Base-by-base conservation (phyloP, 2,797 vertebrate genomes). In the Sitta carolinensis region DNA sequence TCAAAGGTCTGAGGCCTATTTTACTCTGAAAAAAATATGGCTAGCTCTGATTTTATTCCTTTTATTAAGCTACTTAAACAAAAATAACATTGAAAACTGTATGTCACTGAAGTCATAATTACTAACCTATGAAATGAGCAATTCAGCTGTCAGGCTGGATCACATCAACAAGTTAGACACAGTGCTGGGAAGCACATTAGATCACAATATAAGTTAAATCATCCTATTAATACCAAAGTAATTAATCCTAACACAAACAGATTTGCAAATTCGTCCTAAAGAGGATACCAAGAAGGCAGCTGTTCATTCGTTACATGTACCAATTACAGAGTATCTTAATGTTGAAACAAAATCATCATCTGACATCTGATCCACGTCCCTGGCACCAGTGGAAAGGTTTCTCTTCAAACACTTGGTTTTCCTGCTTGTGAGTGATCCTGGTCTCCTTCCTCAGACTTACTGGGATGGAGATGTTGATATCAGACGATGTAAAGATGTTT, bases 81-180 rank as follows among this genome's bases (percentile, higher is more conserved):
- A 87, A 94, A 94, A 90, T 50, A 91, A 70, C 90, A 82, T 70
- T 84, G 72, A 90, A 89, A 89, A 89, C 47, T 51, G 7, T 67
- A 36, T 90, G 86, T 58, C 75, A 74, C 52, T 26, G 61, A 85
- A 96, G 75, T 80, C 45, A 61, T 93, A 89, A 95, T 85, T 94
- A 54, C 57, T 68, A 94, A 89, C n/a, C 57, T 77, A 80, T 10
- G 45, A 73, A 94, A 42, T 92, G 11, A 89, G 38, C 19, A 90
- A 83, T 87, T 90, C 88, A 89, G 21, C 83, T 94, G 90, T 90
- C 91, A 93, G 57, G 26, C 30, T 87, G 64, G 81, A 92, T 77
- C 45, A 90, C 77, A 75, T 80, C 84, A 95, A 74, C 63, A 92
- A 89, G 84, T 92, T 74, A 80, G 61, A 68, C n/a, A 45, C 36